These are phyloP conservation scores for Synodontis membranacea DNA, from an alignment of 2,113 vertebrate species.

Conservation along the genomic window DNA sequence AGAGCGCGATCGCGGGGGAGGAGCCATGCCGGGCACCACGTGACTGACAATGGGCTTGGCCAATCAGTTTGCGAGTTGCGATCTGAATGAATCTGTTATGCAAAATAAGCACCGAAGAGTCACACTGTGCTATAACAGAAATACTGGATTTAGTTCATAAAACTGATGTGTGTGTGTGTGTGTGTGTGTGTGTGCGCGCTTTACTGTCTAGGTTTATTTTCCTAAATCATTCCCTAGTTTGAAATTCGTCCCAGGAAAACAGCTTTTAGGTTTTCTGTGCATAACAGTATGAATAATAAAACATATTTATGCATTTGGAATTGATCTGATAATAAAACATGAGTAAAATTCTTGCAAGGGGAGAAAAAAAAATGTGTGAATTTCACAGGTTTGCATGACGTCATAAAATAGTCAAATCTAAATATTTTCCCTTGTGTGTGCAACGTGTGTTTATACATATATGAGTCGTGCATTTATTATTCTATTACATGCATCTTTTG, in stretches of 20 bases:
- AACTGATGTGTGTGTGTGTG: background rate
- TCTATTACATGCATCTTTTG: background rate
- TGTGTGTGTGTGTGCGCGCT: background rate
- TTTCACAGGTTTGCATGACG: background rate
- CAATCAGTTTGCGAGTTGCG: slow-evolving; percentile 26
- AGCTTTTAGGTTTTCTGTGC: too few species aligned
- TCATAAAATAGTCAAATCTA: background rate
- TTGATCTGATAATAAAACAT: background rate
- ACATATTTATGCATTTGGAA: background rate
- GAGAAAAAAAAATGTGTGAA: background rate
- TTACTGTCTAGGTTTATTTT: background rate
- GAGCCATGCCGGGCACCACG: slow-evolving; percentile 51
- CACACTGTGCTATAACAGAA: background rate
- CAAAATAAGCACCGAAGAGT: background rate
- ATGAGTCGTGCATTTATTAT: background rate
- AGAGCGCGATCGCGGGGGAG: slow-evolving; percentile 61
- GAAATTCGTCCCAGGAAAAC: background rate
- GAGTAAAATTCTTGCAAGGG: background rate
- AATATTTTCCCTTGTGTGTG: background rate
- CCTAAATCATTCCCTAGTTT: background rate
- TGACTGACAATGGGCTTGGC: slow-evolving; percentile 55
- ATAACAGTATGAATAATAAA: background rate
- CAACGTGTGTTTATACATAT: background rate
- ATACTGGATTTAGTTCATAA: background rate
- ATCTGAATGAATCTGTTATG: background rate